Base-by-base conservation (phyloP, 1,140 invertebrate species). In the Nixonia krombeini region DNA sequence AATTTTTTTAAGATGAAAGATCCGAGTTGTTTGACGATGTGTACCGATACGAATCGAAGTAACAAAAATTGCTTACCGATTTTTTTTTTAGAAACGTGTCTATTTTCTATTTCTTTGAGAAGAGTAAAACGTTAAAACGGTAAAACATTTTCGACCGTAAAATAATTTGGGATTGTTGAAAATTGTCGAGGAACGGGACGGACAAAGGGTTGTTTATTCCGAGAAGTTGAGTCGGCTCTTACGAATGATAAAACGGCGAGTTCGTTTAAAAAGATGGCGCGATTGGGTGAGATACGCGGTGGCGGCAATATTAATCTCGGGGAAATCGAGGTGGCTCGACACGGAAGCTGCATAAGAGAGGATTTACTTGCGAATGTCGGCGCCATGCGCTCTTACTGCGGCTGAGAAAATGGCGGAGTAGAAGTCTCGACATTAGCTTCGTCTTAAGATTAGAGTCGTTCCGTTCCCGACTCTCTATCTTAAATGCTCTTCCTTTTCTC, bases 261-360 rank as follows among this genome's bases (percentile, higher is more conserved):
- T 31, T 29, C 12, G 31, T 40, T 50, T 12, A 1, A 15, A 10
- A 18, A 25, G 31, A 26, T 18, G 9, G 23, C n/a, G 35, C 12
- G 37, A 18, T 40, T 16, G 35, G 15, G 12, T 37, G 15, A 16
- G 15, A 16, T 37, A 44, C n/a, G 21, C 5, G 41, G 26, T 26
- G 18, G 12, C 16, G 42, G 42, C 33, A 26, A 37, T 50, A 50
- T 37, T 50, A 50, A 49, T 49, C 46, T 37, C 31, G 23, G 35
- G n/a, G 4, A 26, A 49, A 49, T 49, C 46, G 46, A 23, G 46
- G 16, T 49, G 17, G 35, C 37, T 21, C 6, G 29, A 45, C 23
- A 45, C n/a, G 10, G 13, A 25, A 17, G n/a, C 13, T 26, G 42
- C 23, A 28, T 25, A 26, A 42, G 40, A 26, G 23, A 28, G 26